Conservation (phyloP, 2,113 vertebrate genomes). For the Protobothrops mucrosquamatus region DNA sequence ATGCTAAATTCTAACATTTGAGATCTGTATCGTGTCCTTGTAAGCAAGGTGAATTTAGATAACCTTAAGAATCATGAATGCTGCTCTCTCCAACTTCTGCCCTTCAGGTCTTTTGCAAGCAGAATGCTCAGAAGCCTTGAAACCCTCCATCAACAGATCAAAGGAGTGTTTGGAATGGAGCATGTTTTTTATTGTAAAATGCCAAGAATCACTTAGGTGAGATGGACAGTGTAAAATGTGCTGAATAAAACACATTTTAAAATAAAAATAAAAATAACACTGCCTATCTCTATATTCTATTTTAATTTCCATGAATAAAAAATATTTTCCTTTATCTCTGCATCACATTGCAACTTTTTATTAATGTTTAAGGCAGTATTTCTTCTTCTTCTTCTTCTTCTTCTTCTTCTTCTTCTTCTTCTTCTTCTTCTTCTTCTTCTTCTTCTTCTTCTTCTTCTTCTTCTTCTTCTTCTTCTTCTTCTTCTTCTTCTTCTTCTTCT, state of each 20-base stretch:
- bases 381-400: not conserved
- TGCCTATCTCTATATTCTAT: not conserved
- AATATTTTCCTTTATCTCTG: accelerated
- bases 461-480: not conserved
- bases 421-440: not conserved
- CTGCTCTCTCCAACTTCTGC: not conserved
- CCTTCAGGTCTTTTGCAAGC: not conserved
- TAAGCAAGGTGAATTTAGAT: not conserved
- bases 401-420: not conserved
- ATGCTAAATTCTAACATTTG: not conserved
- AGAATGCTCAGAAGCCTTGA: not conserved
- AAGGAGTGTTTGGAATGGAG: not conserved
- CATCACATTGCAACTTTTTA: accelerated
- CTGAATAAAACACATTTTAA: not conserved
- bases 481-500: not conserved
- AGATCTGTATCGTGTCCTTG: not conserved
- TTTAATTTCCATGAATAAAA: not conserved
- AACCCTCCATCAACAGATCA: not conserved
- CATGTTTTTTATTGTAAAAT: not conserved
- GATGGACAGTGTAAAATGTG: not conserved
- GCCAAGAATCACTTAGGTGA: not conserved
- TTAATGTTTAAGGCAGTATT: not conserved
- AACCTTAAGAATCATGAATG: not conserved
- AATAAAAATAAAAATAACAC: not conserved
- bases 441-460: not conserved